These are phyloP conservation scores for Porites lobata DNA, from an alignment of 92 coral and sea anemone species.

Conservation along the genomic window DNA sequence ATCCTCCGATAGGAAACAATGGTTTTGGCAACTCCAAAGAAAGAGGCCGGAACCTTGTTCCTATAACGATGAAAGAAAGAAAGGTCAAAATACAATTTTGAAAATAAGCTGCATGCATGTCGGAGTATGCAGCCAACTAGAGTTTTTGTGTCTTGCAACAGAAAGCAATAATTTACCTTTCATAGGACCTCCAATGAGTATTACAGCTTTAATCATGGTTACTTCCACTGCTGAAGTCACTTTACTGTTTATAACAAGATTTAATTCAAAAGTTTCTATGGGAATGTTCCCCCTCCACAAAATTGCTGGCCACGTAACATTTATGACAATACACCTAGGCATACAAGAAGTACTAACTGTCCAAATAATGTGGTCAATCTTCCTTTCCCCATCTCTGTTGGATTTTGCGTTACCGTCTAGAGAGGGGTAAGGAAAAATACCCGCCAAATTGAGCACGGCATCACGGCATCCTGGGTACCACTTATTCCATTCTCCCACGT, in stretches of 20 bases:
- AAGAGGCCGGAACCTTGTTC: constrained; percentile 98
- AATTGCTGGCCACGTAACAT: constrained; percentile 36
- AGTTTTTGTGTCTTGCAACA: background rate
- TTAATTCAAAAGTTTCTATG: constrained; percentile 26
- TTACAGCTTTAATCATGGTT: constrained; percentile 88
- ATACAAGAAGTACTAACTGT: no score
- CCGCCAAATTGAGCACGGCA: constrained; percentile 48
- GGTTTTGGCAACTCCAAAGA: constrained; percentile 98
- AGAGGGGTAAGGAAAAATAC: constrained; percentile 7
- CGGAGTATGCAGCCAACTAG: background rate
- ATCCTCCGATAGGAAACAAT: constrained; percentile 95
- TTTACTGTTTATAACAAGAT: background rate
- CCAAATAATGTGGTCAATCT: no score
- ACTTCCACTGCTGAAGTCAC: background rate
- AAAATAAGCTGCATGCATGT: background rate
- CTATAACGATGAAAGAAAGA: constrained; percentile 34
- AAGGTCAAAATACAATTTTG: background rate
- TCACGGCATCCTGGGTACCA: constrained; percentile 71
- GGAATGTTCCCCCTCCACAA: constrained; percentile 13
- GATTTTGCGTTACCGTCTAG: background rate
- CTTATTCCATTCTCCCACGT: constrained; percentile 35
- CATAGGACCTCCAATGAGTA: constrained; percentile 98
- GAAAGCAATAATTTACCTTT: constrained; percentile 74
- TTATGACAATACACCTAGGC: background rate
- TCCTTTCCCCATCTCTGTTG: background rate